Conservation (phyloP, 2,797 vertebrate species). For the Enteromius viviparus region DNA sequence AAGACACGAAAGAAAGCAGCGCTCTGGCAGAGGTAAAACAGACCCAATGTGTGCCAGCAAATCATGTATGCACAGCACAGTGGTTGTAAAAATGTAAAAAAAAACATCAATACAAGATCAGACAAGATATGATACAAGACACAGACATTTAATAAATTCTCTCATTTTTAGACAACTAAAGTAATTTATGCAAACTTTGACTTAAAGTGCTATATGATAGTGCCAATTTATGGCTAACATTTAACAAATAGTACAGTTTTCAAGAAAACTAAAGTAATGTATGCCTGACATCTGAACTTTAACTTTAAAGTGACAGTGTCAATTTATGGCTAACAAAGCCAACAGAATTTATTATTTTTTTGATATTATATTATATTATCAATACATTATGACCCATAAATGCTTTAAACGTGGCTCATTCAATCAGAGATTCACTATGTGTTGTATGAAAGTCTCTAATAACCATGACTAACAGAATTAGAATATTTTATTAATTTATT, state of each 20-base stretch:
- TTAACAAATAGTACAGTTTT: no score
- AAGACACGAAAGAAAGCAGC: not conserved
- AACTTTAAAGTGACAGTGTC: no score
- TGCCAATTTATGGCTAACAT: not conserved
- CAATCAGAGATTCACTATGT: not conserved
- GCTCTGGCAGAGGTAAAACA: not conserved
- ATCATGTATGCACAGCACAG: not conserved
- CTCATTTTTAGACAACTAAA: not conserved
- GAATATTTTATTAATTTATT: not conserved
- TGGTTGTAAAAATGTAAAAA: not conserved
- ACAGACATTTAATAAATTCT: not conserved
- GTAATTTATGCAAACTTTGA: not conserved
- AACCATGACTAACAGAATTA: not conserved
- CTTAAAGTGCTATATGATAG: not conserved
- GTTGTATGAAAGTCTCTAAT: slow-evolving; percentile 2
- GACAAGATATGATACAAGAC: not conserved
- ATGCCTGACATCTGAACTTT: no score
- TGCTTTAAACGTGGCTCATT: not conserved
- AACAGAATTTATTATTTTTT: not conserved
- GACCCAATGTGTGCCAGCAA: not conserved
- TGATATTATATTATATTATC: not conserved
- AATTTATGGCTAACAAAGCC: not conserved
- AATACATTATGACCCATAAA: not conserved
- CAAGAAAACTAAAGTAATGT: no score
- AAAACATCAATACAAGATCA: not conserved